Conservation (phyloP, 2,797 vertebrate species). For the Xyrichtys novacula region DNA sequence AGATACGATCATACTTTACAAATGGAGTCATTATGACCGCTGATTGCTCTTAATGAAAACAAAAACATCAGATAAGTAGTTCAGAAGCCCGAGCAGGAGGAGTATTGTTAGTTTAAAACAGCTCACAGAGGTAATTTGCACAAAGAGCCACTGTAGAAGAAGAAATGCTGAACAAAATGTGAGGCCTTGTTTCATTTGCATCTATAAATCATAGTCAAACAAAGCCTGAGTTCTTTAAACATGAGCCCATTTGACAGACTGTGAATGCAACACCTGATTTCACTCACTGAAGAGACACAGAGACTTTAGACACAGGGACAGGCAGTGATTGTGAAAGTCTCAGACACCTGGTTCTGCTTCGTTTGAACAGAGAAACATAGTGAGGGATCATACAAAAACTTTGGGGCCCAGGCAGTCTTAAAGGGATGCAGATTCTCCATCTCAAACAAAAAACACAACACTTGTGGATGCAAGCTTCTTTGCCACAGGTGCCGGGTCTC, state of each 20-base stretch:
- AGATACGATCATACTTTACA: conserved; percentile 17
- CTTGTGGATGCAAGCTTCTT: conserved; percentile 17
- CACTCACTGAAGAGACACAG: conserved; percentile 9
- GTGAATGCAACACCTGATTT: conserved; percentile 63
- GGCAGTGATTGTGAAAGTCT: conserved; percentile 56
- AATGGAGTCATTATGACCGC: conserved; percentile 12
- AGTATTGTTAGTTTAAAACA: conserved; percentile 45
- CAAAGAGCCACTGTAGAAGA: conserved; percentile 61
- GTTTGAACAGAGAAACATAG: conserved; percentile 33
- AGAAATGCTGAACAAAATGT: conserved; percentile 38
- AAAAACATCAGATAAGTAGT: conserved; percentile 54
- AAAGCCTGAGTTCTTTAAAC: conserved; percentile 41
- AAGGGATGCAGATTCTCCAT: conserved; percentile 18
- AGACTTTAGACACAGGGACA: conserved; percentile 45
- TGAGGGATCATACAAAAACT: conserved; percentile 48
- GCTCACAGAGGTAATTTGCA: conserved; percentile 47
- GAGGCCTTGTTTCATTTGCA: conserved; percentile 45
- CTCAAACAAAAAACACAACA: conserved; percentile 13
- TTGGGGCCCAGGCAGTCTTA: conserved; percentile 25
- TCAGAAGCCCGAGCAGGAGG: conserved; percentile 5
- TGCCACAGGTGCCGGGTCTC: conserved; percentile 65
- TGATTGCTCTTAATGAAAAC: conserved; percentile 19
- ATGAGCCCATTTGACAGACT: conserved; percentile 20
- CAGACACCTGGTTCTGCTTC: conserved; percentile 58
- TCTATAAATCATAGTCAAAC: conserved; percentile 47